Conservation (phyloP, 2,797 vertebrate species). For the Hippoglossus hippoglossus region DNA sequence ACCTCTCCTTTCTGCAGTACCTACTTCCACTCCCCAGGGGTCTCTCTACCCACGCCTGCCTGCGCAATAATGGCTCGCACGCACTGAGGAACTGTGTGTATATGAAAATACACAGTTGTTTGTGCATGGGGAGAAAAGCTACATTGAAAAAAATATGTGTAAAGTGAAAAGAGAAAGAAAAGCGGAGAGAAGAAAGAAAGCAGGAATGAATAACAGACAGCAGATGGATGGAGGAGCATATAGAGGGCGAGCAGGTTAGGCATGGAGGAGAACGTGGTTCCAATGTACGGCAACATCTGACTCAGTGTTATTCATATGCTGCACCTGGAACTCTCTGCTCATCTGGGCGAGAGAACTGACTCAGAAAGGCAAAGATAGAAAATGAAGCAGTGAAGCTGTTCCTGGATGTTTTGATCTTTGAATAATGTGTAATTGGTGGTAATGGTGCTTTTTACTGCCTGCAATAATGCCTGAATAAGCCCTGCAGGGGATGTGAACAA, state of each 20-base stretch:
- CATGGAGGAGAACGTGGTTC: background rate
- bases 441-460: conserved; percentile 19
- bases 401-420: conserved; percentile 12
- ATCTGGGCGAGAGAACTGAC: background rate
- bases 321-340: conserved; percentile 17
- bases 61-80: conserved; percentile 55
- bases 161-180: background rate
- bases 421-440: conserved; percentile 8
- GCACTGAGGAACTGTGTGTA: conserved; percentile 29
- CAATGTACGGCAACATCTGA: conserved; percentile 7
- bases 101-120: conserved; percentile 6
- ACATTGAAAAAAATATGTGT: conserved; percentile 5
- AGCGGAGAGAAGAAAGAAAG: background rate
- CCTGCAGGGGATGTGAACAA: conserved; percentile 3
- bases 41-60: conserved; percentile 73
- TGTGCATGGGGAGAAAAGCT: conserved; percentile 12
- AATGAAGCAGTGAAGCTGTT: conserved; percentile 7
- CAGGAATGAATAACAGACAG: conserved; percentile 17
- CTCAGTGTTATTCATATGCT: conserved; percentile 18
- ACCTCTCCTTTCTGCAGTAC: conserved; percentile 72
- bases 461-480: conserved; percentile 29
- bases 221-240: conserved; percentile 14
- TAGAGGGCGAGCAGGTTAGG: conserved; percentile 8
- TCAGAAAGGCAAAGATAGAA: background rate
- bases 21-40: conserved; percentile 75